These are phyloP conservation scores for Petrosia ficiformis DNA, from an alignment of 37 sponge, comb jelly and placozoan species.

Conservation along the genomic window DNA sequence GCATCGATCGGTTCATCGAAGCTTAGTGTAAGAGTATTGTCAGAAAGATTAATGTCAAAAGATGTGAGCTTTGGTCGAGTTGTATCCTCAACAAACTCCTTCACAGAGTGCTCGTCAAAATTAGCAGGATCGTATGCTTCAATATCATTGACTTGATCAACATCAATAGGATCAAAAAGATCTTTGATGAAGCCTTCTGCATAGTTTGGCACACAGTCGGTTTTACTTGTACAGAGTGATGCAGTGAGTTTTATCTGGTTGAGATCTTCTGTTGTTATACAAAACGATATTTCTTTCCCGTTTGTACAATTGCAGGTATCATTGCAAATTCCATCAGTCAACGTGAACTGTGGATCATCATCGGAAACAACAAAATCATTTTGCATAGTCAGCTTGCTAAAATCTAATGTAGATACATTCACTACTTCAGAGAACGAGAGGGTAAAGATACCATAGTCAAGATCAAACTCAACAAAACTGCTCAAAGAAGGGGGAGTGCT, in stretches of 20 bases:
- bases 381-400: conserved; percentile 63
- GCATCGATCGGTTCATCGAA: conserved; percentile 77
- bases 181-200: conserved; percentile 46
- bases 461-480: conserved; percentile 67
- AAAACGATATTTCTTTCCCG: conserved; percentile 36
- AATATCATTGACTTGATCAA: neutral
- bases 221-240: conserved; percentile 56
- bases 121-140: conserved; percentile 27
- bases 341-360: conserved; percentile 2
- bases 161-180: conserved; percentile 4
- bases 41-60: conserved; percentile 62
- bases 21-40: conserved; percentile 53
- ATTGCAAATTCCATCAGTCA: conserved; percentile 45
- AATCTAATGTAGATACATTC: conserved; percentile 50
- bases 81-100: conserved; percentile 52
- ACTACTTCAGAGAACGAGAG: conserved; percentile 81
- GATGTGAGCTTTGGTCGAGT: conserved; percentile 40
- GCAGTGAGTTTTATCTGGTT: conserved; percentile 56
- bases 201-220: conserved; percentile 75
- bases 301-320: conserved; percentile 25
- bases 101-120: conserved; percentile 15
- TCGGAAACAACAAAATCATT: conserved; percentile 17
- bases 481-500: conserved; percentile 21
- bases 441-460: conserved; percentile 47
- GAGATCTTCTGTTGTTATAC: conserved; percentile 49